These are phyloP conservation scores for Whitmania pigra DNA, from an alignment of 1,140 invertebrate genomes.

Conservation along the genomic window DNA sequence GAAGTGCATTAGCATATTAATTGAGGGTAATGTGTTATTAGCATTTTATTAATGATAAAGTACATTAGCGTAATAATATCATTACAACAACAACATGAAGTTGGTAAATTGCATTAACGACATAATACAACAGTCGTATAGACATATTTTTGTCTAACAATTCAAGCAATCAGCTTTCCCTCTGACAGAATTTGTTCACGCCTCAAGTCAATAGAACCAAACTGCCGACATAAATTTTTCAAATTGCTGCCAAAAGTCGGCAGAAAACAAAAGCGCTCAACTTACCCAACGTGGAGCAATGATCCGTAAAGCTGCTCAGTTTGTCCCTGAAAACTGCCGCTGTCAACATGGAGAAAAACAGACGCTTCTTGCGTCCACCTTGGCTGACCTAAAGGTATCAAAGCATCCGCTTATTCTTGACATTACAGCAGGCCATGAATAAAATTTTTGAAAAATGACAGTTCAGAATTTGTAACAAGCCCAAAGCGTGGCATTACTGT, in stretches of 20 bases:
- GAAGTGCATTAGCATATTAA: no score
- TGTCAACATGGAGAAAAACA: slow-evolving; percentile 66
- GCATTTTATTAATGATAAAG: no score
- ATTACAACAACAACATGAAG: no score
- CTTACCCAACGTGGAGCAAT: slow-evolving; percentile 59
- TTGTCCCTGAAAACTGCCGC: slow-evolving; percentile 94
- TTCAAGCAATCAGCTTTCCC: background rate
- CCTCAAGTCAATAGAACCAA: background rate
- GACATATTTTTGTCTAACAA: background rate
- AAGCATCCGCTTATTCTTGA: background rate
- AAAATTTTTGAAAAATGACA: background rate
- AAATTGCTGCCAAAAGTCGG: no score
- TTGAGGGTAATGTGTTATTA: background rate
- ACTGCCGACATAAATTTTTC: background rate
- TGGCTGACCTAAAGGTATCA: slow-evolving; percentile 40
- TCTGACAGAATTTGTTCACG: background rate
- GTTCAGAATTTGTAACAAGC: background rate
- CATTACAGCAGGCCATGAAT: background rate
- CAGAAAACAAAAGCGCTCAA: background rate
- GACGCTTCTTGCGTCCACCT: slow-evolving; percentile 46
- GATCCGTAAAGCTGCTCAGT: slow-evolving; percentile 88
- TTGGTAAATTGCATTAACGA: no score
- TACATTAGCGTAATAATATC: no score
- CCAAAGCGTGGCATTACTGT: background rate
- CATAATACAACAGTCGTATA: background rate